These are phyloP conservation scores for Willowsia nigromaculata DNA, from an alignment of 2,888 invertebrate species.

Conservation along the genomic window DNA sequence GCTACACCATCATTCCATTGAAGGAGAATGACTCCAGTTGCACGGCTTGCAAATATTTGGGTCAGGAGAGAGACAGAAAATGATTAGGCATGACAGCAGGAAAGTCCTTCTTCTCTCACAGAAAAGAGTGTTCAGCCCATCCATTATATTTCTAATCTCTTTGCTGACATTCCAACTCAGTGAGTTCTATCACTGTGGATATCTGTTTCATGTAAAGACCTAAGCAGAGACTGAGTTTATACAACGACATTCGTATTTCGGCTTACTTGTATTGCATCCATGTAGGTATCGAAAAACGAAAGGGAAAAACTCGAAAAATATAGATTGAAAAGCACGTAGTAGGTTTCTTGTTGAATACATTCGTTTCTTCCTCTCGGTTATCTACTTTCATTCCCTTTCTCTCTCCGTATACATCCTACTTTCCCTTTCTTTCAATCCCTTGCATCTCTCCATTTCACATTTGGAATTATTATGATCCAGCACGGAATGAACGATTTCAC, in stretches of 20 bases:
- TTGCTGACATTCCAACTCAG: slow-evolving; percentile 63
- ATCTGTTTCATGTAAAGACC: slow-evolving; percentile 21
- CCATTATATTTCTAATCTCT: slow-evolving; percentile 67
- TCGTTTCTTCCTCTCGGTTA: too few relatives aligned
- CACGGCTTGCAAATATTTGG: slow-evolving; percentile 53
- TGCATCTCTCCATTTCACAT: too few relatives aligned
- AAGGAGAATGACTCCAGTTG: slow-evolving; percentile 31
- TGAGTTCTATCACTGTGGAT: slow-evolving; percentile 41
- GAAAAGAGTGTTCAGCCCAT: slow-evolving; percentile 61
- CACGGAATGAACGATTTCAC: too few relatives aligned
- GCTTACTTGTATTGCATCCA: too few relatives aligned
- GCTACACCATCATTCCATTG: slow-evolving; percentile 47
- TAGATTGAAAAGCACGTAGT: too few relatives aligned
- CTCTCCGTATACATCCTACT: too few relatives aligned
- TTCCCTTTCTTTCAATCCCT: too few relatives aligned
- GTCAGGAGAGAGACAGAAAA: slow-evolving; percentile 47
- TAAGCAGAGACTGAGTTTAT: slow-evolving; percentile 17
- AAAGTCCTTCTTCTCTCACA: slow-evolving; percentile 3
- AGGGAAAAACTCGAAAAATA: too few relatives aligned
- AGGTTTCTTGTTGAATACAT: too few relatives aligned
- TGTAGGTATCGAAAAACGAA: too few relatives aligned
- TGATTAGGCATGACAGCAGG: slow-evolving; percentile 64
- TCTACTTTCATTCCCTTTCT: too few relatives aligned
- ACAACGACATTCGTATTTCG: slow-evolving; percentile 20
- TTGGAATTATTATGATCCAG: too few relatives aligned